phyloP scores from a whole-genome alignment of 2,113 vertebrate species.

The Carettochelys insculpta region DNA sequence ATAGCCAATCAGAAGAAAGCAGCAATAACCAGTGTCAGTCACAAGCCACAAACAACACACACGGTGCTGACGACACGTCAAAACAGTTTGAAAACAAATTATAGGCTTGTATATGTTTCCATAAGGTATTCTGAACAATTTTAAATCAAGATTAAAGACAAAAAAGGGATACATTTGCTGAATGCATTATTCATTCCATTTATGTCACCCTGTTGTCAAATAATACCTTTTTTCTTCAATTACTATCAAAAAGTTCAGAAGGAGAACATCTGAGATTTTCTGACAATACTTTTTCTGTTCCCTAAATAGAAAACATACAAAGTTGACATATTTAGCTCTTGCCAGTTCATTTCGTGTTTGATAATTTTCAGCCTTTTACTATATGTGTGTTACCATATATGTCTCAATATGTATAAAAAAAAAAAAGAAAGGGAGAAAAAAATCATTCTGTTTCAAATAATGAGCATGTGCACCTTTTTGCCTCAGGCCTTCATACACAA shows the following conservation, averaged over 20 bases:
- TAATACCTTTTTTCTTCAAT: constrained; percentile 22
- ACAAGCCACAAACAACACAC: constrained; percentile 10
- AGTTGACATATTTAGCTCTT: constrained; percentile 49
- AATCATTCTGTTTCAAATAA: constrained; percentile 96
- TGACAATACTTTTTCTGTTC: constrained; percentile 42
- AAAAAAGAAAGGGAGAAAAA: constrained; percentile 60
- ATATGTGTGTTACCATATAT: constrained; percentile 72
- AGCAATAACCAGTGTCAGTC: constrained; percentile 30
- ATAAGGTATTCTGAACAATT: constrained; percentile 16
- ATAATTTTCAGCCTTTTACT: constrained; percentile 66
- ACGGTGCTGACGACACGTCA: constrained; percentile 6
- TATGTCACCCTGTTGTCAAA: constrained; percentile 56
- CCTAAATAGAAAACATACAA: constrained; percentile 56
- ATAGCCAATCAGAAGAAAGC: not conserved
- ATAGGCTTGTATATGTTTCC: constrained; percentile 7
- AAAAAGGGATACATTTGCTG: constrained; percentile 12
- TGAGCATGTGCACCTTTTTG: constrained; percentile 98
- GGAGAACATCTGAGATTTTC: constrained; percentile 57
- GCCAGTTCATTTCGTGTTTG: constrained; percentile 52
- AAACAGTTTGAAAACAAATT: constrained; percentile 33
- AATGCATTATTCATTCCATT: constrained; percentile 60
- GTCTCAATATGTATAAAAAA: constrained; percentile 77
- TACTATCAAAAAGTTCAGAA: constrained; percentile 68
- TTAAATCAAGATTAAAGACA: constrained; percentile 4
- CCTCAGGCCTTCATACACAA: constrained; percentile 99